These are phyloP conservation scores for Pollenia labialis DNA, from an alignment of 2,888 invertebrate genomes.

Conservation along the genomic window DNA sequence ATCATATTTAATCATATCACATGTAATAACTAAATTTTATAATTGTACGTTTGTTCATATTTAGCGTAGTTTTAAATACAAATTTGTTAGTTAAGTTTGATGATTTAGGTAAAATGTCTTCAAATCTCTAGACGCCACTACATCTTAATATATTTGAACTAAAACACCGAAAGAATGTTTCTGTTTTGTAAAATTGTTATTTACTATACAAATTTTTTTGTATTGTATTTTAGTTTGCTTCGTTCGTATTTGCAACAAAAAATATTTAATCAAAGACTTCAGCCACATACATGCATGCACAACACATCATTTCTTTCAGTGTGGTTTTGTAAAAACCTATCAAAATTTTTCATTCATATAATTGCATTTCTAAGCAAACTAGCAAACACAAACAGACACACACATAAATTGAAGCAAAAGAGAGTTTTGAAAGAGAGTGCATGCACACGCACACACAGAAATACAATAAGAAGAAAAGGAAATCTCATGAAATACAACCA, in stretches of 20 bases:
- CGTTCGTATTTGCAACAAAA: conserved; percentile 19
- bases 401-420: neutral
- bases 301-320: conserved; percentile 53
- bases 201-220: conserved; percentile 1
- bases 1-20: conserved; percentile 53
- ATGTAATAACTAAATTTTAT: conserved; percentile 57
- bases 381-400: neutral
- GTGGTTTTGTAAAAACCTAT: conserved; percentile 57
- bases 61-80: conserved; percentile 25
- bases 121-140: conserved; percentile 23
- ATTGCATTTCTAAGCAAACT: conserved; percentile 60
- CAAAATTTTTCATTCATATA: conserved; percentile 68
- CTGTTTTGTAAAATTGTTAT: neutral
- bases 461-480: conserved; percentile 25
- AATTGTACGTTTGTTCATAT: conserved; percentile 10
- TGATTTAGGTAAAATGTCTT: conserved; percentile 50
- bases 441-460: no score
- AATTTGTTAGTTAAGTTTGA: conserved; percentile 58
- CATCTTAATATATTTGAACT: neutral
- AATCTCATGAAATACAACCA: conserved; percentile 58
- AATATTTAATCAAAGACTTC: conserved; percentile 37
- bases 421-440: conserved; percentile 6
- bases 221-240: conserved; percentile 3
- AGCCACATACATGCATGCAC: conserved; percentile 19
- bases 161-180: neutral